Conservation (phyloP, 2,888 invertebrate species). For the Halocaridina rubra region DNA sequence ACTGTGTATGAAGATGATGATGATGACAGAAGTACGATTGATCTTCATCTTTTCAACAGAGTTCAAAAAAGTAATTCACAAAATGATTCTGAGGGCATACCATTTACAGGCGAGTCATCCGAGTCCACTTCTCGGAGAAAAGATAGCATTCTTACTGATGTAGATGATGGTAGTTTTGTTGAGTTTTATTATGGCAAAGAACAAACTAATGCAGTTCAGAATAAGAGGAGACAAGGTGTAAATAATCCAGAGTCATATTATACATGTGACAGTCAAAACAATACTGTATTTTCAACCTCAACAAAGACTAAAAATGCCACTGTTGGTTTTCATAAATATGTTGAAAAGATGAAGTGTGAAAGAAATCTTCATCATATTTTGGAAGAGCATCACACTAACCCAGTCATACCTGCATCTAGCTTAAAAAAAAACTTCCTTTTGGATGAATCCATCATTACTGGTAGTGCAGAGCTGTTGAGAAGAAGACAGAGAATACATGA, state of each 20-base stretch:
- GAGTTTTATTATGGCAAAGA: slow-evolving; percentile 47
- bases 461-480: slow-evolving; percentile 25
- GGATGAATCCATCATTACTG: slow-evolving; percentile 50
- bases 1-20: background rate
- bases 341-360: slow-evolving; percentile 40
- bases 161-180: slow-evolving; percentile 62
- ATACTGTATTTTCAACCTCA: slow-evolving; percentile 59
- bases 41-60: too few relatives aligned
- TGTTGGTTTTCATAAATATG: slow-evolving; percentile 47
- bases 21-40: background rate
- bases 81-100: too few relatives aligned
- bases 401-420: background rate
- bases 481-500: background rate
- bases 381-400: background rate
- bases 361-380: slow-evolving; percentile 18
- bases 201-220: background rate
- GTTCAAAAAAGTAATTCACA: too few relatives aligned
- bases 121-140: background rate
- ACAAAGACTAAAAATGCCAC: slow-evolving; percentile 37
- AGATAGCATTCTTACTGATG: slow-evolving; percentile 55
- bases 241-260: slow-evolving; percentile 34
- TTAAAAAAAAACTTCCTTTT: background rate
- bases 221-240: background rate
- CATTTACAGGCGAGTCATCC: too few relatives aligned
- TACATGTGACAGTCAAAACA: slow-evolving; percentile 51